Evolutionary conservation across 2,888 invertebrate species (phyloP), one percentile per base, ranked within the genome.

Genomic region (Patella pellucida): DNA sequence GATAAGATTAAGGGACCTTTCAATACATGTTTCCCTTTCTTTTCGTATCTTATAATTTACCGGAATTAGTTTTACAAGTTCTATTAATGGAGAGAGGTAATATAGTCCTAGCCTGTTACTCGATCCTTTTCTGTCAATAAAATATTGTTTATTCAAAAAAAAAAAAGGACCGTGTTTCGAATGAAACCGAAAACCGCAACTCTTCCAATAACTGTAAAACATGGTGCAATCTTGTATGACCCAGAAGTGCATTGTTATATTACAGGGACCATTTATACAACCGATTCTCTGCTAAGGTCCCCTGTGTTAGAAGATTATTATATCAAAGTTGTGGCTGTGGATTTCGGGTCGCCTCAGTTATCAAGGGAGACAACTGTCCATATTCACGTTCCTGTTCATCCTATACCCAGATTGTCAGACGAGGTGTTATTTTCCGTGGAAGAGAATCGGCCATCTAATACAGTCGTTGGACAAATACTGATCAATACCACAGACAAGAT

Each of bases 301-400:
- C 78, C 80, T 27, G 31, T 77, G 41, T 31, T 77, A 19, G 73
- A 75, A 4, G 69, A 71, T 19, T 83, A 81, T 69, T 52, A 51
- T 1, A 71, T 83, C 7, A 50, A 72, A 3, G 73, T 83, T 1
- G 72, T 78, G 70, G 83, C 79, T 4, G 52, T 78, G 5, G 83
- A 83, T 56, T 79, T 75, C 19, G 83, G 83, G 7, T 54, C 69
- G 3, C 81, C 81, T 15, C 71, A 78, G n/a, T 68, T 69, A 52
- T 71, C 74, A 52, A 68, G 71, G 16, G 67, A 70, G 16, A 76
- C 78, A 7, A 73, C 52, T 14, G 76, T 82, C 52, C 77, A 67
- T 23, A 76, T 82, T 52, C 11, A 31, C 14, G 80, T 82, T 12
- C 80, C 82, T 2, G 51, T 77, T 14, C 80, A 81, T 52, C 78